Percentiles rank a stretch among this genome's conserved stretches.
These are phyloP conservation scores for Rutpela maculata DNA, from an alignment of 2,888 invertebrate species.

Conservation along the genomic window DNA sequence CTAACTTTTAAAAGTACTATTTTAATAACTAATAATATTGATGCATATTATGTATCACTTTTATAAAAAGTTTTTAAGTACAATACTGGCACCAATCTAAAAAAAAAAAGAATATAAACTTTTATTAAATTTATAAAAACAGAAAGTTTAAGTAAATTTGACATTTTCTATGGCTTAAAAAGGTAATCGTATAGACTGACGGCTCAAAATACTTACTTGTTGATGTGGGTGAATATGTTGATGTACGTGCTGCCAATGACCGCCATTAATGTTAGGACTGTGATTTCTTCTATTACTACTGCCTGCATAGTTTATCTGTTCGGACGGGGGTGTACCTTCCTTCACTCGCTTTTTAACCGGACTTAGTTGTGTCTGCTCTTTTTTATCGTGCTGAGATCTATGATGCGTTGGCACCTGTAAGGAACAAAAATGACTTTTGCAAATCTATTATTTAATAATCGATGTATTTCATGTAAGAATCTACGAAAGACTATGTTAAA, in stretches of 20 bases:
- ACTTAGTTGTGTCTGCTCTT: constrained; percentile 92
- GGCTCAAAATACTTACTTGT: constrained; percentile 61
- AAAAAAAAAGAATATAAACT: no score
- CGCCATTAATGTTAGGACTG: constrained; percentile 64
- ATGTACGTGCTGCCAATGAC: constrained; percentile 74
- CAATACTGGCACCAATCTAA: no score
- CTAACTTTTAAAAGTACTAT: no score
- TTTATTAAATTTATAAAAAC: no score
- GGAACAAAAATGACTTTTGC: constrained; percentile 12
- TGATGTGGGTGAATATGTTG: constrained; percentile 64
- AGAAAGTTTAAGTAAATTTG: no score
- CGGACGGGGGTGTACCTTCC: constrained; percentile 92
- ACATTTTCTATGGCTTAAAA: no score
- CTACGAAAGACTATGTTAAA: no score
- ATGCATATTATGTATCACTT: no score
- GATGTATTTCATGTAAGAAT: no score
- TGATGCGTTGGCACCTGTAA: constrained; percentile 70
- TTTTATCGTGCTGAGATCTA: constrained; percentile 80
- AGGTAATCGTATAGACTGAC: no score
- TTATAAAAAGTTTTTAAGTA: no score
- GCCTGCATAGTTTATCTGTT: constrained; percentile 66
- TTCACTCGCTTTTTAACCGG: constrained; percentile 98
- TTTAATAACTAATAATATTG: no score
- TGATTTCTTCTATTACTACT: constrained; percentile 66
- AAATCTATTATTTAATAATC: background rate